phyloP scores from a whole-genome alignment of 2,888 invertebrate genomes.

The Cenopis cana region DNA sequence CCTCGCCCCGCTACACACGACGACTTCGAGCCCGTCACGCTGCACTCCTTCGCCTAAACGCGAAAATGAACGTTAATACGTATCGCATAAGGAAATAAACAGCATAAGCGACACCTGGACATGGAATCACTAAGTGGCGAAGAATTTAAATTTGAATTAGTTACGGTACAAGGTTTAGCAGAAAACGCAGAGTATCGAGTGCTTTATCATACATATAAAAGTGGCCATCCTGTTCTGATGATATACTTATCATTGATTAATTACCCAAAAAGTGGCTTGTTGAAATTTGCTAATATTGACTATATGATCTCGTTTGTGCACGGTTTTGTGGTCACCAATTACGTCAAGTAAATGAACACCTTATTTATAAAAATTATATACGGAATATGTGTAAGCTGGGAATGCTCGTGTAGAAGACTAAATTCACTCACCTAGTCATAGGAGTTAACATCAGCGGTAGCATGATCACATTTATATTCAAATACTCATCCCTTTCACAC shows the following conservation, averaged over 20 bases:
- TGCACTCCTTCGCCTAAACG: slow-evolving; percentile 78
- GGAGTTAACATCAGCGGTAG: background rate
- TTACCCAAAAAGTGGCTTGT: background rate
- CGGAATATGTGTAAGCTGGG: background rate
- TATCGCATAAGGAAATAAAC: background rate
- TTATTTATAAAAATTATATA: slow-evolving; percentile 5
- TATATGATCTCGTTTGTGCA: slow-evolving; percentile 3
- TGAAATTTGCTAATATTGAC: background rate
- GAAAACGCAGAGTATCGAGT: background rate
- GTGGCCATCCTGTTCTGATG: background rate
- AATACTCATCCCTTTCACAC: too few species aligned
- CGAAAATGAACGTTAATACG: background rate
- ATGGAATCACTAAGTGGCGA: background rate
- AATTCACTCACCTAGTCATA: background rate
- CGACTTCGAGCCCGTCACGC: slow-evolving; percentile 85
- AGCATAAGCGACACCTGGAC: slow-evolving; percentile 10
- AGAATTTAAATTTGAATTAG: background rate
- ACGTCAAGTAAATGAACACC: slow-evolving; percentile 26
- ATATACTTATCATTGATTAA: background rate
- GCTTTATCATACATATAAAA: background rate
- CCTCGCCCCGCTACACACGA: slow-evolving; percentile 85
- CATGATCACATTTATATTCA: background rate
- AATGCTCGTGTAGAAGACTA: background rate
- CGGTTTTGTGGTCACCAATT: background rate
- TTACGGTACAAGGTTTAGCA: too few species aligned